These are phyloP conservation scores for Enteromius argenteus DNA, from an alignment of 2,797 vertebrate genomes.

Conservation along the genomic window DNA sequence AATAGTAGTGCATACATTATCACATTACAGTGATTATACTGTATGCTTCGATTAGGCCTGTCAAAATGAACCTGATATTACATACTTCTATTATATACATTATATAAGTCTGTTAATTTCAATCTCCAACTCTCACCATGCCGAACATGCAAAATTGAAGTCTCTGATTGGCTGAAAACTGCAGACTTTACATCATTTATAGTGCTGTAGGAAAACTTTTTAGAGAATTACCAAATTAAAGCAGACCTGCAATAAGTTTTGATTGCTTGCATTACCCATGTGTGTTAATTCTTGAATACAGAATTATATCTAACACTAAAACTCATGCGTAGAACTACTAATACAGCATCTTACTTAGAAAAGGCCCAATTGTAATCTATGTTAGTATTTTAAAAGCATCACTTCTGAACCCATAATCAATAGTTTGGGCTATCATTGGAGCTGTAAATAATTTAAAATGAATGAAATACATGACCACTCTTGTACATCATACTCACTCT, in stretches of 20 bases:
- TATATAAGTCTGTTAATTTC: not conserved
- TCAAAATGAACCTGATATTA: not conserved
- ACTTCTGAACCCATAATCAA: not conserved
- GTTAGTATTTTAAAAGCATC: not conserved
- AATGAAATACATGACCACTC: not conserved
- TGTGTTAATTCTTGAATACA: not conserved
- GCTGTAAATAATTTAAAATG: not conserved
- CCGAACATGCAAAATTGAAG: not conserved
- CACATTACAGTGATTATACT: not conserved
- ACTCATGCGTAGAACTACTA: not conserved
- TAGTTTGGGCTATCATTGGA: not conserved
- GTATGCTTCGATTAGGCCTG: not conserved
- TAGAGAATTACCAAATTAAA: not conserved
- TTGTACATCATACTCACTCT: constrained; percentile 80
- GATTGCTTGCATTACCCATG: not conserved
- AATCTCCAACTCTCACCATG: not conserved
- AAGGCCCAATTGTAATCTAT: not conserved
- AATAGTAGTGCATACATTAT: not conserved
- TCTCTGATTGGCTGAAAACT: not conserved
- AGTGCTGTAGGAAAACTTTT: not conserved
- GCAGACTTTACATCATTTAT: not conserved
- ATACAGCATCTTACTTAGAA: not conserved
- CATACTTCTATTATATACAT: not conserved
- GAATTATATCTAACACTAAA: not conserved
- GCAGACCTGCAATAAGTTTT: not conserved